These are phyloP conservation scores for Arizona elegans DNA, from an alignment of 2,113 vertebrate genomes.

Conservation along the genomic window DNA sequence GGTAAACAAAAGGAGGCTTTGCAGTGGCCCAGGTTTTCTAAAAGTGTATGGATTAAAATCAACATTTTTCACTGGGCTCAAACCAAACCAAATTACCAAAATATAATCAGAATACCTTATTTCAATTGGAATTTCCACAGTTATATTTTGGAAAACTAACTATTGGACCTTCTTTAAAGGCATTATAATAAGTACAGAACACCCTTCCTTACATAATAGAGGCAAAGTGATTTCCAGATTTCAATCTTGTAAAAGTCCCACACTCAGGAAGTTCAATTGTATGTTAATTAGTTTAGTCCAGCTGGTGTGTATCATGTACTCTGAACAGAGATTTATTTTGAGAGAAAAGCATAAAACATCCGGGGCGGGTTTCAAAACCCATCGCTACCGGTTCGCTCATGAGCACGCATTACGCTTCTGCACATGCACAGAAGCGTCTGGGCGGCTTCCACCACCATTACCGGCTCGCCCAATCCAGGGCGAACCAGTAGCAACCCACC, in stretches of 20 bases:
- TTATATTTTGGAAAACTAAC: not conserved
- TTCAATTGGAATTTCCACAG: not conserved
- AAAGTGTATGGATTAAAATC: not conserved
- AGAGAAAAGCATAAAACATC: not conserved
- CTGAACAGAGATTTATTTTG: not conserved
- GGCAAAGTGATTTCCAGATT: not conserved
- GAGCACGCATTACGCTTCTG: too few species aligned
- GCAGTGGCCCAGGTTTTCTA: not conserved
- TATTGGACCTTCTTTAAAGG: not conserved
- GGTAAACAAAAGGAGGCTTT: not conserved
- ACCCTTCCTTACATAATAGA: not conserved
- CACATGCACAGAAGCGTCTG: too few species aligned
- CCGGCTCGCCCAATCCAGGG: too few species aligned
- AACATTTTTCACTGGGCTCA: not conserved
- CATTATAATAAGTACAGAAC: not conserved
- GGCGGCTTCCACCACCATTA: too few species aligned
- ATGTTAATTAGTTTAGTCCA: not conserved
- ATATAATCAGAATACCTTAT: not conserved
- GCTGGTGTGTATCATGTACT: not conserved
- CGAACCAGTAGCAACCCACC: too few species aligned
- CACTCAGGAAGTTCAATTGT: not conserved
- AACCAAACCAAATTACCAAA: not conserved
- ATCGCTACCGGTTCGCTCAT: too few species aligned
- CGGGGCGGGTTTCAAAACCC: too few species aligned
- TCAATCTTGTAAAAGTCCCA: not conserved